Evolutionary conservation across 2,113 vertebrate genomes (phyloP).

Genomic region (Ariopsis seemanni): DNA sequence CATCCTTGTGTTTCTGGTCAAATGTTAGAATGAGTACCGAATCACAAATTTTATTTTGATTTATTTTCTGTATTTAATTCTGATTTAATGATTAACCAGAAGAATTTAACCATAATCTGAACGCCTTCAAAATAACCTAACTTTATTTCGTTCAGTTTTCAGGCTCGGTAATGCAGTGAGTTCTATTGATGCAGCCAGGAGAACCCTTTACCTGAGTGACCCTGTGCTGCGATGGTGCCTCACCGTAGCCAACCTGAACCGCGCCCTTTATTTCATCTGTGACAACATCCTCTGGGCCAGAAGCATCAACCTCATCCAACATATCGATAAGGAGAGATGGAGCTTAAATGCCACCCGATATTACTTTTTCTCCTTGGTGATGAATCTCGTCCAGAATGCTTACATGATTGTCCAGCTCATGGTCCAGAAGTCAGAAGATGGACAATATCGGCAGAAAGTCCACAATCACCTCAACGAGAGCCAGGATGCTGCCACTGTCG

Average conservation of each 20-base stretch:
- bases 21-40: not conserved
- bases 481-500: slow-evolving; percentile 57
- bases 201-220: slow-evolving; percentile 72
- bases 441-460: slow-evolving; percentile 55
- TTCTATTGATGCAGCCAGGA: slow-evolving; percentile 80
- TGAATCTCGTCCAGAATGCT: slow-evolving; percentile 79
- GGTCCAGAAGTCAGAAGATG: slow-evolving; percentile 62
- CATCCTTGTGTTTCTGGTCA: not conserved
- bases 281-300: slow-evolving; percentile 84
- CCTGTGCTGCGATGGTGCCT: slow-evolving; percentile 81
- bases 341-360: slow-evolving; percentile 74
- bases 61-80: not conserved
- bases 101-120: too few species aligned
- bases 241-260: slow-evolving; percentile 78
- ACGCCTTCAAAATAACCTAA: too few species aligned
- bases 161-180: slow-evolving; percentile 85
- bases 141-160: slow-evolving; percentile 79
- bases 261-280: slow-evolving; percentile 85
- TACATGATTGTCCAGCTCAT: slow-evolving; percentile 79
- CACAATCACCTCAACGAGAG: slow-evolving; percentile 55
- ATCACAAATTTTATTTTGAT: not conserved
- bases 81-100: too few species aligned
- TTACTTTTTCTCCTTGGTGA: slow-evolving; percentile 82
- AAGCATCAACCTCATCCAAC: slow-evolving; percentile 71
- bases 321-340: slow-evolving; percentile 81